Conservation (phyloP, 2,113 vertebrate species). For the Sylvietta virens region DNA sequence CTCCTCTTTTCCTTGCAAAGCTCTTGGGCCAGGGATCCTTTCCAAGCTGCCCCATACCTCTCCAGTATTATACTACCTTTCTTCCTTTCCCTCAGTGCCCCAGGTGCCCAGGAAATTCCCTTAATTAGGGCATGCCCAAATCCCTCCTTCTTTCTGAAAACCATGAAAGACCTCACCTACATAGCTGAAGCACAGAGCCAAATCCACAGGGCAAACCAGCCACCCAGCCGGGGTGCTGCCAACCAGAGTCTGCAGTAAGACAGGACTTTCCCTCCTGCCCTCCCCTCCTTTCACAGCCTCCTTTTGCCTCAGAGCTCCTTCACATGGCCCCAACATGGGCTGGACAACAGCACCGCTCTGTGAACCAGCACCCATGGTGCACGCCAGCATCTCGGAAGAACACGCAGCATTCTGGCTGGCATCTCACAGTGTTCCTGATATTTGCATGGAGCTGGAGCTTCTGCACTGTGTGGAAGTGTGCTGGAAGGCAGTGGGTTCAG, state of each 20-base stretch:
- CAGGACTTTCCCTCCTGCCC: background rate
- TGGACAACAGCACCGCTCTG: background rate
- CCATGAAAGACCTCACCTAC: background rate
- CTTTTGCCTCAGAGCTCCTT: background rate
- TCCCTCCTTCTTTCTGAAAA: background rate
- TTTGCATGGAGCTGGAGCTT: background rate
- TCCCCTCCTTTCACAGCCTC: background rate
- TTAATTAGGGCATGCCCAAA: background rate
- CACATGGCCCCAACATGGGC: fast-evolving
- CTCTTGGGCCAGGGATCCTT: background rate
- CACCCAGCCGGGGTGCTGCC: background rate
- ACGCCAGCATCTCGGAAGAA: fast-evolving
- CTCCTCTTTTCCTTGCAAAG: background rate
- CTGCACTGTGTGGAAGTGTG: background rate
- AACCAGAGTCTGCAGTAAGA: background rate
- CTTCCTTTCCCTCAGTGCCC: background rate
- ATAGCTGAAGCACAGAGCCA: background rate
- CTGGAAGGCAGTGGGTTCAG: background rate
- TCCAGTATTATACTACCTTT: background rate
- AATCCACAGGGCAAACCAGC: background rate
- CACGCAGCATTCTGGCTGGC: fast-evolving
- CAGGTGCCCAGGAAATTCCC: background rate
- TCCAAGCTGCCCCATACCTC: background rate
- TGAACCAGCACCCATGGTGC: fast-evolving
- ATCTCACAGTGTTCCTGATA: background rate